Evolutionary conservation across 2,113 vertebrate genomes (phyloP), one percentile per base, ranked within the genome.

Genomic region (Lagopus leucura): DNA sequence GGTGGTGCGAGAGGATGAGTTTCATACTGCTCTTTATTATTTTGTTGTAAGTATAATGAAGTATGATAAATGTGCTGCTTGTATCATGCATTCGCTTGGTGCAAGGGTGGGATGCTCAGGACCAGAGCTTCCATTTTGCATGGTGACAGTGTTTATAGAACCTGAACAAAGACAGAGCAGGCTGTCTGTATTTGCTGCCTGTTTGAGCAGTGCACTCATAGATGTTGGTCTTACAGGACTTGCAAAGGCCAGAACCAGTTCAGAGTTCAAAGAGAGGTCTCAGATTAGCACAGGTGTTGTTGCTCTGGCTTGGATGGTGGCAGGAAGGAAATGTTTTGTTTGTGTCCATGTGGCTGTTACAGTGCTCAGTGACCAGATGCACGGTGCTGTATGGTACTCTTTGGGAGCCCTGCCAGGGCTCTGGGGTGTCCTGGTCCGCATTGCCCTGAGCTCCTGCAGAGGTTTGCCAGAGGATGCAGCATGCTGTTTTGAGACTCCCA

Each of bases 371-470:
- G 77, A 72, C 36, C 70, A 73, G 57, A 10, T 14, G 13, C 36
- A 58, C 3, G 2, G 24, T 42, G 28, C 55, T 70, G 58, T 42
- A 34, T 57, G 21, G 58, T 74, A 47, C 43, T 54, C 42, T 55
- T 8, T 86, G 47, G 55, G 67, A 47, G 58, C 20, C 27, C 28
- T 36, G 38, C 57, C 71, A 82, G 58, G 69, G 45, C 24, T 60
- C 75, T 52, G 71, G 4, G 8, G 9, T 61, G 79, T 69, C 69
- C 1, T 0, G 47, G 55, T 54, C 73, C 55, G 47, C 0, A 0
- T 20, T 87, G 20, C 36, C 61, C 27, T 1, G 24, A 85, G 30
- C 43, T 75, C 43, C 82, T 61, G 43, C n/a, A 30, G 38, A 38
- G 17, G 9, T 88, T 80, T 70, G 17, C 40, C 18, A 45, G 47